Evolutionary conservation across 2,113 vertebrate genomes (phyloP).

Genomic region (Geococcyx californianus): DNA sequence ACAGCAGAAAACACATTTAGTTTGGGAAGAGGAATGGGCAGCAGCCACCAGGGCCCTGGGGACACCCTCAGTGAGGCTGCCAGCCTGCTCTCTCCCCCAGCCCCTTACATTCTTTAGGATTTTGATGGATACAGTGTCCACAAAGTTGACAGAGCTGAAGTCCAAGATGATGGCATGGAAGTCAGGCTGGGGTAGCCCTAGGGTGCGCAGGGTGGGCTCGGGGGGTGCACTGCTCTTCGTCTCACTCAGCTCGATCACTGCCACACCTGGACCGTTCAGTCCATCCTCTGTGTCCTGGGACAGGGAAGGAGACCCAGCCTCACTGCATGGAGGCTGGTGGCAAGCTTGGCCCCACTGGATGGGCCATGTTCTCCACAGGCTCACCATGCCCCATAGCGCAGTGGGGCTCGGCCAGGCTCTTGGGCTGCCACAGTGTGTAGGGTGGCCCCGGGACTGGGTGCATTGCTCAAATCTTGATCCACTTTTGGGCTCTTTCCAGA

Average conservation of each 20-base stretch:
- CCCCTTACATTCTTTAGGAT: slow-evolving; percentile 84
- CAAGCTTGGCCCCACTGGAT: background rate
- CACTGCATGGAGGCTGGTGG: rapidly evolving
- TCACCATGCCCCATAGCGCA: background rate
- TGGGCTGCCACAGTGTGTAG: background rate
- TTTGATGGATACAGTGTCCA: slow-evolving; percentile 92
- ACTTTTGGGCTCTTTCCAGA: background rate
- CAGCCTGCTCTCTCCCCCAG: background rate
- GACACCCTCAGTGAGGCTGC: rapidly evolving
- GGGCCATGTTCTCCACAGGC: no score
- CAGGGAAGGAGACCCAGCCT: background rate
- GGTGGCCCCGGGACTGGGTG: rapidly evolving
- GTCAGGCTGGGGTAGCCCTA: slow-evolving; percentile 66
- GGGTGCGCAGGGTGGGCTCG: background rate
- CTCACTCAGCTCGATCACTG: background rate
- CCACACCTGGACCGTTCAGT: background rate
- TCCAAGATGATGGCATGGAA: slow-evolving; percentile 86
- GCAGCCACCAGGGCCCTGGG: rapidly evolving
- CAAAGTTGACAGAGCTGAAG: slow-evolving; percentile 86
- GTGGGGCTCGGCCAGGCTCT: background rate
- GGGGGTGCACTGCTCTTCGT: background rate
- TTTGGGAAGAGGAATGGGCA: rapidly evolving
- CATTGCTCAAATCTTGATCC: background rate
- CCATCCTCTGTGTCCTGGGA: background rate
- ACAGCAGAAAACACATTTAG: background rate